Evolutionary conservation across 2,113 vertebrate species (phyloP).

Genomic region (Odontesthes bonariensis): DNA sequence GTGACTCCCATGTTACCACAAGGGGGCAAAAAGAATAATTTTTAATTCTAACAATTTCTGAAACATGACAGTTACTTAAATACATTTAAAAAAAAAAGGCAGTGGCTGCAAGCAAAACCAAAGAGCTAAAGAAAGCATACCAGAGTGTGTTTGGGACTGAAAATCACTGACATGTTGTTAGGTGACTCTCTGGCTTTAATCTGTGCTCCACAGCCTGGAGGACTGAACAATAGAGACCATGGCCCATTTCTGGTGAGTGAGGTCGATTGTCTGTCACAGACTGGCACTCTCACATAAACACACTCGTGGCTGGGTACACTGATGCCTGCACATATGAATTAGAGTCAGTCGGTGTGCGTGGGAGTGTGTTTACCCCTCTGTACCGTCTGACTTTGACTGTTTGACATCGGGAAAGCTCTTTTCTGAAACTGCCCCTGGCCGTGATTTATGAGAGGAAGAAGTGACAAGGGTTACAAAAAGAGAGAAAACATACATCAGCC

Average conservation of each 20-base stretch:
- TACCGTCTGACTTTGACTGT: constrained; percentile 53
- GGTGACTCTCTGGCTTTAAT: constrained; percentile 73
- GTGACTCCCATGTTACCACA: constrained; percentile 21
- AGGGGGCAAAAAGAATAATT: constrained; percentile 8
- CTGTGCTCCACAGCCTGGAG: constrained; percentile 56
- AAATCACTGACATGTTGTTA: constrained; percentile 70
- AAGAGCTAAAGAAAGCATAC: constrained; percentile 61
- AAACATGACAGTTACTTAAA: constrained; percentile 51
- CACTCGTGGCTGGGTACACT: constrained; percentile 26
- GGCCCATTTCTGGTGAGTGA: constrained; percentile 53
- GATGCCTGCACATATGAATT: constrained; percentile 46
- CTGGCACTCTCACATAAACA: constrained; percentile 66
- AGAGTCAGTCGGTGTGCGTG: constrained; percentile 36
- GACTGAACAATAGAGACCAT: constrained; percentile 57
- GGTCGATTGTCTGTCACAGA: constrained; percentile 65
- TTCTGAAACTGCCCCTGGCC: constrained; percentile 53
- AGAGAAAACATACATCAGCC: constrained; percentile 54
- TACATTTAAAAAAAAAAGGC: constrained; percentile 21
- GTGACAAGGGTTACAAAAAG: constrained; percentile 51
- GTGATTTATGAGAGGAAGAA: constrained; percentile 77
- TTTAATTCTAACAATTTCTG: constrained; percentile 51
- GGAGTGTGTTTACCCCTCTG: constrained; percentile 50
- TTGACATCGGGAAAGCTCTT: constrained; percentile 62
- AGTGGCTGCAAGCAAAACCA: constrained; percentile 35
- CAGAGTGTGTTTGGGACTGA: constrained; percentile 58